A percentile compares a stretch with the other conserved stretches of the same genome.
Conservation (phyloP, 2,797 vertebrate genomes). For the Channa striata region DNA sequence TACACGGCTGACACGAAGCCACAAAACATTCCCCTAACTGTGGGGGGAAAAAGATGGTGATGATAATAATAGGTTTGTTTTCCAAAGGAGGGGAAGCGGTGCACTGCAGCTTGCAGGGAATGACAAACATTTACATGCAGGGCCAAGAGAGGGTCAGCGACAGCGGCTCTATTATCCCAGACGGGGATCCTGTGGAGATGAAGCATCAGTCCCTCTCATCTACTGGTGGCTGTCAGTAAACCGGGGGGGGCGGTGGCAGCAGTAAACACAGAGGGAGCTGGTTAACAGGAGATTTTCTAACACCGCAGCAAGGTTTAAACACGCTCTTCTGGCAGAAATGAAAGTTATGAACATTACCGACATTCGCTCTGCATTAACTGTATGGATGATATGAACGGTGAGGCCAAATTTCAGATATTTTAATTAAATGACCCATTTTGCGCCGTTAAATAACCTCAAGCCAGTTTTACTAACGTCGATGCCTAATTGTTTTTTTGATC, state of each 20-base stretch:
- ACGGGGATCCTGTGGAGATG: slow-evolving; percentile 41
- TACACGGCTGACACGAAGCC: slow-evolving; percentile 42
- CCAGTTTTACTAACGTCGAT: too few relatives aligned
- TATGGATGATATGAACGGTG: neutral
- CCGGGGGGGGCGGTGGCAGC: neutral
- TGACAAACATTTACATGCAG: slow-evolving; percentile 81
- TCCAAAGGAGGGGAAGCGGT: slow-evolving; percentile 71
- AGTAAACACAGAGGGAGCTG: neutral
- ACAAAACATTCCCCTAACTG: slow-evolving; percentile 36
- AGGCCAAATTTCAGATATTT: too few relatives aligned
- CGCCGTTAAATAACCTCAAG: too few relatives aligned
- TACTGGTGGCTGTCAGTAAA: slow-evolving; percentile 24
- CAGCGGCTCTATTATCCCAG: slow-evolving; percentile 64
- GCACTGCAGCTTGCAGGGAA: slow-evolving; percentile 65
- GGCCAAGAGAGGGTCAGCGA: slow-evolving; percentile 53
- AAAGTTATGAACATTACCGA: neutral
- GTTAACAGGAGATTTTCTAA: slow-evolving; percentile 1
- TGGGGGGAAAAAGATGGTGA: slow-evolving; percentile 9
- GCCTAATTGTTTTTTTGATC: slow-evolving; percentile 3
- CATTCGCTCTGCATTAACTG: too few relatives aligned
- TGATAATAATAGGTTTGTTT: slow-evolving; percentile 80
- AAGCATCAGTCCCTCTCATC: slow-evolving; percentile 26
- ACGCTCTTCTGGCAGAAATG: neutral
- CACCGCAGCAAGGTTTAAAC: neutral
- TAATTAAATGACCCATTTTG: too few relatives aligned